A percentile compares a stretch with the other conserved stretches of the same genome.
phyloP scores from a whole-genome alignment of 2,888 invertebrate genomes.

The Pteria penguin region DNA sequence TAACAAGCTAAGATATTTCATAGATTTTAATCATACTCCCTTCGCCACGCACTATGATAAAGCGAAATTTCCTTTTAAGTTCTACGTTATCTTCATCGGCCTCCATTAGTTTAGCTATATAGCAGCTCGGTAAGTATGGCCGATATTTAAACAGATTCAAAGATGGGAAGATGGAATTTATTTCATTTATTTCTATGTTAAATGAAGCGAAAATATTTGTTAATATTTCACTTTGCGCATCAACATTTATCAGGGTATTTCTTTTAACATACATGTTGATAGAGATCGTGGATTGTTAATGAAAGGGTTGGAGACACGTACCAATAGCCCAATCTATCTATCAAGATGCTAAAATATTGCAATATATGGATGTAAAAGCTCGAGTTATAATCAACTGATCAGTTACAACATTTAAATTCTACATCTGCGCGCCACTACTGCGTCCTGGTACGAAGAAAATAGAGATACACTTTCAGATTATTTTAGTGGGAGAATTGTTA shows the following conservation, averaged over 20 bases:
- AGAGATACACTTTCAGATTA: no score
- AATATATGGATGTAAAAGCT: no score
- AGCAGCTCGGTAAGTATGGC: no score
- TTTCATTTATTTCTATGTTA: not conserved
- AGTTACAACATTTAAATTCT: no score
- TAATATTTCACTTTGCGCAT: not conserved
- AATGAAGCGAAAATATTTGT: slow-evolving; percentile 1
- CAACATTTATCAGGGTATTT: not conserved
- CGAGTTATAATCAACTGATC: no score
- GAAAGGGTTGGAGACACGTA: not conserved
- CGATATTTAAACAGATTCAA: no score
- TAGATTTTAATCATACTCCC: not conserved
- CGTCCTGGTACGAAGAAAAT: no score
- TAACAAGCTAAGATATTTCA: not conserved
- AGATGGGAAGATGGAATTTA: not conserved
- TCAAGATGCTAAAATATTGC: no score
- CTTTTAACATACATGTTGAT: not conserved
- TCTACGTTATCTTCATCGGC: not conserved
- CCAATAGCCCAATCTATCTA: no score
- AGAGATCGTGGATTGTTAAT: not conserved
- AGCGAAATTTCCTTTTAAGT: slow-evolving; percentile 14
- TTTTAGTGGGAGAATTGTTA: no score
- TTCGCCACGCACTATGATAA: slow-evolving; percentile 2
- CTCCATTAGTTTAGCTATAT: slow-evolving; percentile 2
- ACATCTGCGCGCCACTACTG: no score